Conservation (phyloP, 2,113 vertebrate genomes). For the Gulo gulo region DNA sequence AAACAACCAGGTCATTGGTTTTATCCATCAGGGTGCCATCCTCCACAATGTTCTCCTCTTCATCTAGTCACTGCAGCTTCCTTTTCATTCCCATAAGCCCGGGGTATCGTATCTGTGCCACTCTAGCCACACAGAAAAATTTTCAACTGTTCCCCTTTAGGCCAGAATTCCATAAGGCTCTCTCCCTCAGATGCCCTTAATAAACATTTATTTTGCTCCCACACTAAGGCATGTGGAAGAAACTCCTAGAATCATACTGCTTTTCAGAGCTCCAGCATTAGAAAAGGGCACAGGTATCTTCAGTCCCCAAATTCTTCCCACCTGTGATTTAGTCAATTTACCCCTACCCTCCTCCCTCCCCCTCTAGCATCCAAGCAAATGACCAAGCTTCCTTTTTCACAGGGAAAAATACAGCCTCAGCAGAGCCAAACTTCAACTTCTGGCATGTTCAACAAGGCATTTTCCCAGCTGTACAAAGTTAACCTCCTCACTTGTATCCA, state of each 20-base stretch:
- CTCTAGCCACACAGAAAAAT: background rate
- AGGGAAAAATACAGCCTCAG: background rate
- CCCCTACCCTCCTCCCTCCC: background rate
- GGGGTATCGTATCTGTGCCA: background rate
- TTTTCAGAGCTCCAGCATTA: background rate
- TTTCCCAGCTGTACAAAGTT: background rate
- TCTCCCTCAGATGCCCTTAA: background rate
- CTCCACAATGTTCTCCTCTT: background rate
- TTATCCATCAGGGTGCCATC: background rate
- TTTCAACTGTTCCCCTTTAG: background rate
- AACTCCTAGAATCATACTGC: background rate
- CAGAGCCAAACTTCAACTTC: background rate
- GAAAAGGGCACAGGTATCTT: background rate
- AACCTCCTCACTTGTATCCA: background rate
- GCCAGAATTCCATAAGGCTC: background rate
- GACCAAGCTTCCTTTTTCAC: background rate
- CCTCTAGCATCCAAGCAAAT: background rate
- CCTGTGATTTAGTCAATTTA: background rate
- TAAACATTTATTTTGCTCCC: background rate
- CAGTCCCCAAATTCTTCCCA: background rate
- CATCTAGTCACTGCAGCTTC: background rate
- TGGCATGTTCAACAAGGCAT: background rate
- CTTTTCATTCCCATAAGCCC: background rate
- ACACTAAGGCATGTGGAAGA: background rate
- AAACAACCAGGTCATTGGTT: background rate